Conservation (phyloP, 2,888 invertebrate species). For the Halocaridina rubra region DNA sequence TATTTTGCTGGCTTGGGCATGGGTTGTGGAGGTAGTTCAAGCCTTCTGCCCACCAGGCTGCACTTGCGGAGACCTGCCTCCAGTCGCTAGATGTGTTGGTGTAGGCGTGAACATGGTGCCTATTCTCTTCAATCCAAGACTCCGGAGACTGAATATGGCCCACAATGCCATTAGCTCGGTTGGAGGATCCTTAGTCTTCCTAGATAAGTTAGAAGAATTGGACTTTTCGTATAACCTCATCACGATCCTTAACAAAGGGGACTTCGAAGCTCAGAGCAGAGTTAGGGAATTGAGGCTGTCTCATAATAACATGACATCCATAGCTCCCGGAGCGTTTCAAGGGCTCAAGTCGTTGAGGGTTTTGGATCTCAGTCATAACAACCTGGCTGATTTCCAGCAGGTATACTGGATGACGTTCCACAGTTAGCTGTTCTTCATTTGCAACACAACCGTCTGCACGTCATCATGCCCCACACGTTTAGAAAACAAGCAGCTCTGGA, state of each 20-base stretch:
- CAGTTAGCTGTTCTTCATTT: slow-evolving; percentile 43
- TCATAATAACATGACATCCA: slow-evolving; percentile 50
- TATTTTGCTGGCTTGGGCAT: slow-evolving; percentile 28
- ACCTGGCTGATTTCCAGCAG: slow-evolving; percentile 28
- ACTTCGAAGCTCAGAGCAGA: slow-evolving; percentile 38
- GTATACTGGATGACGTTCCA: slow-evolving; percentile 24
- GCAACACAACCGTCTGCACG: slow-evolving; percentile 53
- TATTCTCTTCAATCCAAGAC: slow-evolving; percentile 48
- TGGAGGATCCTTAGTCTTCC: slow-evolving; percentile 33
- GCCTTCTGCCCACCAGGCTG: slow-evolving; percentile 59
- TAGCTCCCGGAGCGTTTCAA: slow-evolving; percentile 24
- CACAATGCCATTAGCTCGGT: slow-evolving; percentile 51
- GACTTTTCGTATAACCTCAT: slow-evolving; percentile 57
- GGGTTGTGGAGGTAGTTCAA: slow-evolving; percentile 7
- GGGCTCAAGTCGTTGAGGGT: slow-evolving; percentile 46
- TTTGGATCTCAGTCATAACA: slow-evolving; percentile 55
- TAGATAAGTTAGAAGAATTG: slow-evolving; percentile 49
- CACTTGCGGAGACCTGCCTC: slow-evolving; percentile 45
- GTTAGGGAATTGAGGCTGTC: slow-evolving; percentile 45
- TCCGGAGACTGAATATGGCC: slow-evolving; percentile 50
- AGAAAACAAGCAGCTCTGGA: slow-evolving; percentile 16
- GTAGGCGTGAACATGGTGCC: slow-evolving; percentile 56
- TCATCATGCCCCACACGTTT: slow-evolving; percentile 38
- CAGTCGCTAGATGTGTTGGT: slow-evolving; percentile 50
- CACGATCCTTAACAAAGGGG: slow-evolving; percentile 16